Percentiles rank a stretch among this genome's conserved stretches.
These are phyloP conservation scores for Pseudochirops corinnae DNA, from an alignment of 2,797 vertebrate species.

Conservation along the genomic window DNA sequence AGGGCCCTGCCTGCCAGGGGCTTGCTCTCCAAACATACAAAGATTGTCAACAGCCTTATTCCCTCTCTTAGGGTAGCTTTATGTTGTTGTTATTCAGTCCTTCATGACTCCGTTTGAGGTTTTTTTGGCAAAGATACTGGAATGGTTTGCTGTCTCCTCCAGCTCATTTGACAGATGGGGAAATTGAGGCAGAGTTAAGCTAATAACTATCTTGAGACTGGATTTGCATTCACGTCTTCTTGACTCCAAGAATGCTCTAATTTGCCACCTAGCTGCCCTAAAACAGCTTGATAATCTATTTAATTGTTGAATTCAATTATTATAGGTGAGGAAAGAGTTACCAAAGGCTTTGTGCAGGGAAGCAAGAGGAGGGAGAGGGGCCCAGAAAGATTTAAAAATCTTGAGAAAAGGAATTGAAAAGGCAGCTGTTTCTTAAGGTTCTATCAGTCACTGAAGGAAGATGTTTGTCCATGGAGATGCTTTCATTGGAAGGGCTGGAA, in stretches of 20 bases:
- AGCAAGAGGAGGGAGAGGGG: neutral
- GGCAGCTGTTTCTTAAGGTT: neutral
- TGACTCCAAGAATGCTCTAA: neutral
- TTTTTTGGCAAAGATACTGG: neutral
- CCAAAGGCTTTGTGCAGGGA: conserved; percentile 3
- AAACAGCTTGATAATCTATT: neutral
- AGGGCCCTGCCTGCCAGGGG: neutral
- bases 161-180: neutral
- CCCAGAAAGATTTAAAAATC: neutral
- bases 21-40: neutral
- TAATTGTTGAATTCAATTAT: neutral
- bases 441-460: neutral
- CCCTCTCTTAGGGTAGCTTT: too few relatives aligned
- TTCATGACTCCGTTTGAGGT: neutral
- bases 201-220: neutral
- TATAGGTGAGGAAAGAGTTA: neutral
- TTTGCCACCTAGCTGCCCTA: neutral
- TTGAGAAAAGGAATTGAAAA: conserved; percentile 44
- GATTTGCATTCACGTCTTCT: neutral
- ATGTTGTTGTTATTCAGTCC: neutral
- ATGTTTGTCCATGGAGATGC: neutral
- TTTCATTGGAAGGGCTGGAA: conserved; percentile 14
- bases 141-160: neutral
- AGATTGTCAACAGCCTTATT: neutral
- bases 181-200: neutral